phyloP scores from a whole-genome alignment of 1,140 invertebrate genomes.

The Tetraneura akinire region DNA sequence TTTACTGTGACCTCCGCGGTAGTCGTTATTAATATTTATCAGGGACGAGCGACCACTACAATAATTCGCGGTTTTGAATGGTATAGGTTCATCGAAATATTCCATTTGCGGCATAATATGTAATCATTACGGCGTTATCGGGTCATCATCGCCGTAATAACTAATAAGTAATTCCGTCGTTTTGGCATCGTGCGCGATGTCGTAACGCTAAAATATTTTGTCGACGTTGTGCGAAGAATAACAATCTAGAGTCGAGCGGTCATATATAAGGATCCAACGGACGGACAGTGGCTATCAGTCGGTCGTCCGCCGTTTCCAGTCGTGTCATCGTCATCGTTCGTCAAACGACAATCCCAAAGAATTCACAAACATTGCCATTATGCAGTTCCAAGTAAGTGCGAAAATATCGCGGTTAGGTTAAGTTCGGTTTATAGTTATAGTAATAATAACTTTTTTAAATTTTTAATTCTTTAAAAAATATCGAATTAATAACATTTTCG shows the following conservation, averaged over 20 bases:
- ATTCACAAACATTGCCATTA: background rate
- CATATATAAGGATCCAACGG: background rate
- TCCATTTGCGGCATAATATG: too few relatives aligned
- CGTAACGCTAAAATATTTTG: background rate
- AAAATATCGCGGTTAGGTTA: too few relatives aligned
- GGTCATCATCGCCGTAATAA: too few relatives aligned
- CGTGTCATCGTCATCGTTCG: constrained; percentile 14
- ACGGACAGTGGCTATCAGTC: constrained; percentile 19
- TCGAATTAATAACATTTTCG: too few relatives aligned
- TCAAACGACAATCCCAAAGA: background rate
- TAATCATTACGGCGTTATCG: background rate
- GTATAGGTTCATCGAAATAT: too few relatives aligned
- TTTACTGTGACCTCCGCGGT: too few relatives aligned
- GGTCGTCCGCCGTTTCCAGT: background rate
- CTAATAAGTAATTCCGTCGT: constrained; percentile 8
- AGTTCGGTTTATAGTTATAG: background rate
- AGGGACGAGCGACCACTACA: too few relatives aligned
- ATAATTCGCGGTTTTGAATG: too few relatives aligned
- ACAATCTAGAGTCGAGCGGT: background rate
- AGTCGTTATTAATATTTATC: too few relatives aligned
- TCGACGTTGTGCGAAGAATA: background rate
- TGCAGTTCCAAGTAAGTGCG: constrained; percentile 28
- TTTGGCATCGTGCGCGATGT: background rate
- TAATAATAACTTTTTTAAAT: too few relatives aligned
- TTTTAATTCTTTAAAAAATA: too few relatives aligned